Evolutionary conservation across 2,888 invertebrate species (phyloP).

Genomic region (Iphiclides podalirius): DNA sequence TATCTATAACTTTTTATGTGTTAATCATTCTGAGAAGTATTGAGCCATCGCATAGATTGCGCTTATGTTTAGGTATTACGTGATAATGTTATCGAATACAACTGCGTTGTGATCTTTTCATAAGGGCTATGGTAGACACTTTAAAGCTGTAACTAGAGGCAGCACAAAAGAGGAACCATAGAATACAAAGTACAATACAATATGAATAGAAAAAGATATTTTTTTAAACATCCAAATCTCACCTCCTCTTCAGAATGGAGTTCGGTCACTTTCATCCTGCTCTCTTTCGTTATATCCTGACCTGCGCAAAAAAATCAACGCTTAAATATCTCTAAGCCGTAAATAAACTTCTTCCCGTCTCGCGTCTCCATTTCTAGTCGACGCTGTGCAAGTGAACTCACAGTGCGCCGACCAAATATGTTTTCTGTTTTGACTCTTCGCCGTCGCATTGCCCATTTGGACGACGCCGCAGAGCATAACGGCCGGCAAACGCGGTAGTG

Average conservation of each 20-base stretch:
- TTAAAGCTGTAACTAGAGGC: too few relatives aligned
- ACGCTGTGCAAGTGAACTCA: slow-evolving; percentile 45
- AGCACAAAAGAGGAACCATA: too few relatives aligned
- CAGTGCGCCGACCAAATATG: slow-evolving; percentile 53
- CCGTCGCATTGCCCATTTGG: slow-evolving; percentile 62
- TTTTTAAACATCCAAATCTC: too few relatives aligned
- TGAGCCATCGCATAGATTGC: too few relatives aligned
- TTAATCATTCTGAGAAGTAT: too few relatives aligned
- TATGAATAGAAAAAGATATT: too few relatives aligned
- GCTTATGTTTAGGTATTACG: too few relatives aligned
- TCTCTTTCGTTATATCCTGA: slow-evolving; percentile 76
- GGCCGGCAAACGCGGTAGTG: slow-evolving; percentile 37
- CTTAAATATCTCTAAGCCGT: slow-evolving; percentile 31
- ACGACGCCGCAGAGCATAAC: slow-evolving; percentile 51
- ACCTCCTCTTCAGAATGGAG: slow-evolving; percentile 73
- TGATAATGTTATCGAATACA: too few relatives aligned
- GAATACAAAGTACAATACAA: too few relatives aligned
- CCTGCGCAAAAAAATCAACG: slow-evolving; percentile 62
- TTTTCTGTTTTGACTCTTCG: slow-evolving; percentile 47
- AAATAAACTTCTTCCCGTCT: slow-evolving; percentile 48
- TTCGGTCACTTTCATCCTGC: slow-evolving; percentile 73
- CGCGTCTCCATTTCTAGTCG: neutral
- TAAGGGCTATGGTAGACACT: too few relatives aligned
- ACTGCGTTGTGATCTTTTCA: too few relatives aligned
- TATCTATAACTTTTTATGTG: too few relatives aligned